These are phyloP conservation scores for Heterodera schachtii DNA, from an alignment of 1,140 invertebrate species.

Conservation along the genomic window DNA sequence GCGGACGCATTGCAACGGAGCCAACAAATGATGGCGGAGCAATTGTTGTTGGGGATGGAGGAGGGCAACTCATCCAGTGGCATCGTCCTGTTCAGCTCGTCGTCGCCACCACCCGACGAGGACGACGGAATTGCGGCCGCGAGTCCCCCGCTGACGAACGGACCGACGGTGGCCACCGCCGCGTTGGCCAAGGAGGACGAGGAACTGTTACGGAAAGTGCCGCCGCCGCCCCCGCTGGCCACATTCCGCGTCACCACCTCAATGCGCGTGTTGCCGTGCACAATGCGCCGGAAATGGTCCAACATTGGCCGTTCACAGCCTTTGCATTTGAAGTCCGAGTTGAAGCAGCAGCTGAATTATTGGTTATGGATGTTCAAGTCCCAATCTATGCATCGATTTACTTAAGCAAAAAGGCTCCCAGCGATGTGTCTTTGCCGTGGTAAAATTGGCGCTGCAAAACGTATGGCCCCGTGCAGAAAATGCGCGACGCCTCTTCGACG, in stretches of 20 bases:
- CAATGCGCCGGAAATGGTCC: constrained; percentile 83
- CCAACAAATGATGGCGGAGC: constrained; percentile 53
- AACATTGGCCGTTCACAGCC: constrained; percentile 82
- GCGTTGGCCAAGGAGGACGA: not conserved
- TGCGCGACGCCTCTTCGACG: constrained; percentile 70
- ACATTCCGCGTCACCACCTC: constrained; percentile 71
- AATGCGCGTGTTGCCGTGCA: constrained; percentile 77
- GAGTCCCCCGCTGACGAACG: not conserved
- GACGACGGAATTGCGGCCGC: not conserved
- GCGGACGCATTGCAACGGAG: constrained; percentile 48
- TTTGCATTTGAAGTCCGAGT: constrained; percentile 78
- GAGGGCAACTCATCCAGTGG: constrained; percentile 39
- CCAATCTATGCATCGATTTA: not conserved
- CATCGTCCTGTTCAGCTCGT: constrained; percentile 18
- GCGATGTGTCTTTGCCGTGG: constrained; percentile 90
- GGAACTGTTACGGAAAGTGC: constrained; percentile 25
- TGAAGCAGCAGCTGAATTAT: constrained; percentile 57
- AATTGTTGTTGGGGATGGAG: constrained; percentile 36
- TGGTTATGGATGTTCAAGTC: not conserved
- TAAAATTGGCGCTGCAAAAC: constrained; percentile 66
- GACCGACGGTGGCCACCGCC: constrained; percentile 4
- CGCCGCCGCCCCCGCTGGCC: not conserved
- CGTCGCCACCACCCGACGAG: not conserved
- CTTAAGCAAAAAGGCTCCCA: constrained; percentile 81
- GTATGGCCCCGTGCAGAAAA: constrained; percentile 68